Conservation (phyloP, 1,140 invertebrate species). For the Temnothorax nylanderi region DNA sequence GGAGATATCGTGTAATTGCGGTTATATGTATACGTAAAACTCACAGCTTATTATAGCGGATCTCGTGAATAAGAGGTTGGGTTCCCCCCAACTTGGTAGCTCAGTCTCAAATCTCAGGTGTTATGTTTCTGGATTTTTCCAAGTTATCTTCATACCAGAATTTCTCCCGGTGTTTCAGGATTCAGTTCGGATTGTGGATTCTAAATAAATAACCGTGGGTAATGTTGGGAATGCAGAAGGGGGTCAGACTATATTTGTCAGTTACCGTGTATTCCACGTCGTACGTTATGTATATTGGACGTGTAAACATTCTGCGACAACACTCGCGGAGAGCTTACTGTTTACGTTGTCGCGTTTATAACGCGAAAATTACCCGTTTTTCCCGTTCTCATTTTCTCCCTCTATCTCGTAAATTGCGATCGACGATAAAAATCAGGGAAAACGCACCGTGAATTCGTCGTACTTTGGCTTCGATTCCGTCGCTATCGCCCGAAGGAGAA, state of each 20-base stretch:
- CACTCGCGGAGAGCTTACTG: neutral
- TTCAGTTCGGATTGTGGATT: constrained; percentile 24
- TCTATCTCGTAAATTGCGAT: constrained; percentile 68
- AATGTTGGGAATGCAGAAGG: constrained; percentile 7
- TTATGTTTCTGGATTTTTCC: constrained; percentile 27
- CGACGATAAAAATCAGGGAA: constrained; percentile 73
- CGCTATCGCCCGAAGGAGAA: constrained; percentile 36
- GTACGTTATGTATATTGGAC: constrained; percentile 1
- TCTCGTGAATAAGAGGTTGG: constrained; percentile 27
- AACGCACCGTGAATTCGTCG: constrained; percentile 61
- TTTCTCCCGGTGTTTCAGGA: constrained; percentile 7
- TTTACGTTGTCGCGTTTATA: constrained; percentile 25
- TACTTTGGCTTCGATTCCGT: constrained; percentile 39
- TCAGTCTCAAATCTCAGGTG: constrained; percentile 35
- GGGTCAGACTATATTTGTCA: constrained; percentile 12
- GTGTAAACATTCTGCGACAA: neutral
- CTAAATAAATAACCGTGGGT: constrained; percentile 30
- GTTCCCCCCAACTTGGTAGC: neutral
- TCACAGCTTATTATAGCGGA: neutral
- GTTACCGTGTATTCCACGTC: neutral
- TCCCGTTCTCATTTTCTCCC: constrained; percentile 60
- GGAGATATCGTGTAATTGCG: constrained; percentile 23
- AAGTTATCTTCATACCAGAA: constrained; percentile 14
- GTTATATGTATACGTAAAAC: constrained; percentile 22
- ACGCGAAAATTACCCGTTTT: constrained; percentile 65